Base-by-base conservation (phyloP, 2,797 vertebrate species). In the Sylvilagus floridanus region DNA sequence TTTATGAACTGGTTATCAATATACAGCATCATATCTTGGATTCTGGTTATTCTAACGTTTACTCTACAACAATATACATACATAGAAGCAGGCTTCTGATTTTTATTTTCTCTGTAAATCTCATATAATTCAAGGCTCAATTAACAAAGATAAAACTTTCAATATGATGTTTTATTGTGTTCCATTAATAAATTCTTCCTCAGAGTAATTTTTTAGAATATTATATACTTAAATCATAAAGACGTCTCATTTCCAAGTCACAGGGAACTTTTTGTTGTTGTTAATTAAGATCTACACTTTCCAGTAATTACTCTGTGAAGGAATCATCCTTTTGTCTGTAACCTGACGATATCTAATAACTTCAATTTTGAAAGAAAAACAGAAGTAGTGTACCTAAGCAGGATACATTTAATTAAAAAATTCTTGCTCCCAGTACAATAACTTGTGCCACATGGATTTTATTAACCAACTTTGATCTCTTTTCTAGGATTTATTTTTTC, bases 141-240 rank as follows among this genome's bases (percentile, higher is more conserved):
- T 66, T 14, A 57, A 37, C 54, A 7, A 42, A 73, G 1, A 28
- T 30, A 78, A 7, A 42, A 42, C 50, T 71, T 92, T 72, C 54
- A 84, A 72, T 75, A 12, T 21, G 6, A 0, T 7, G 47, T 71
- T 82, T 84, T 91, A 42, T 76, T 77, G 12, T 50, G 32, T 63
- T 77, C 4, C 22, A 76, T 88, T 82, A 30, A 73, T 52, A 69
- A 32, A 37, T 85, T 63, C 69, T 54, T 35, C 11, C 17, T 62
- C 24, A 60, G 42, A 37, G 16, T 69, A 54, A 47, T 84, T 92
- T 77, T 95, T 90, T 21, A 93, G 9, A 94, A 50, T 87, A 88
- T 11, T 60, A 5, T n/a, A 17, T 21, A 73, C 72, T 89, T 81
- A 76, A 84, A 28, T 9, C 2, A 72, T 26, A 71, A 81, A 86